Percentiles rank a stretch among this genome's conserved stretches.
phyloP scores from a whole-genome alignment of 2,888 invertebrate genomes.

The Metacarcinus magister region DNA sequence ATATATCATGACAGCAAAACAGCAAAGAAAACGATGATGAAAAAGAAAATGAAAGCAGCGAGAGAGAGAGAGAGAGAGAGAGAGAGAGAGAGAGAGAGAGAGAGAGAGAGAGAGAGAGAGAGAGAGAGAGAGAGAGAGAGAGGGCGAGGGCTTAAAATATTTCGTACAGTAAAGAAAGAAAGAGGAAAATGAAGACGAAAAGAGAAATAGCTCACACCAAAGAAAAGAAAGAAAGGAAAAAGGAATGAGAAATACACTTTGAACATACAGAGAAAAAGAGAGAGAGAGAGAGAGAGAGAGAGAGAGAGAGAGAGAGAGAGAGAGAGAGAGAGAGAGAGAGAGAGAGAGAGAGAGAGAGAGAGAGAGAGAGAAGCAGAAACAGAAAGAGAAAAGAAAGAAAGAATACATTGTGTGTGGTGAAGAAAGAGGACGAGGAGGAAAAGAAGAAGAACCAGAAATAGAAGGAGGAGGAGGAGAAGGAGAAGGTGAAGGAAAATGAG shows the following conservation, averaged over 20 bases:
- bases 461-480: slow-evolving; percentile 44
- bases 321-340: neutral
- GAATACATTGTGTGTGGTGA: neutral
- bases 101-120: neutral
- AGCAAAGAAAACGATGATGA: neutral
- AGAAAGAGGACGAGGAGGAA: slow-evolving; percentile 50
- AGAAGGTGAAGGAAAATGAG: neutral
- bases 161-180: neutral
- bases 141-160: neutral
- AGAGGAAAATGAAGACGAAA: neutral
- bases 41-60: neutral
- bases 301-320: neutral
- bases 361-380: neutral
- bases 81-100: neutral
- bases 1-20: neutral
- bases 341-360: neutral
- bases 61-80: slow-evolving; percentile 20
- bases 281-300: neutral
- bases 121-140: neutral
- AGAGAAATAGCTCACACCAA: neutral
- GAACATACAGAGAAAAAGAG: neutral
- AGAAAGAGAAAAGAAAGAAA: neutral
- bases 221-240: neutral
- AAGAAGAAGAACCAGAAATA: neutral
- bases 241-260: neutral